A percentile compares a stretch with the other conserved stretches of the same genome.
phyloP scores from a whole-genome alignment of 2,888 invertebrate genomes.

The Torymus auratus region DNA sequence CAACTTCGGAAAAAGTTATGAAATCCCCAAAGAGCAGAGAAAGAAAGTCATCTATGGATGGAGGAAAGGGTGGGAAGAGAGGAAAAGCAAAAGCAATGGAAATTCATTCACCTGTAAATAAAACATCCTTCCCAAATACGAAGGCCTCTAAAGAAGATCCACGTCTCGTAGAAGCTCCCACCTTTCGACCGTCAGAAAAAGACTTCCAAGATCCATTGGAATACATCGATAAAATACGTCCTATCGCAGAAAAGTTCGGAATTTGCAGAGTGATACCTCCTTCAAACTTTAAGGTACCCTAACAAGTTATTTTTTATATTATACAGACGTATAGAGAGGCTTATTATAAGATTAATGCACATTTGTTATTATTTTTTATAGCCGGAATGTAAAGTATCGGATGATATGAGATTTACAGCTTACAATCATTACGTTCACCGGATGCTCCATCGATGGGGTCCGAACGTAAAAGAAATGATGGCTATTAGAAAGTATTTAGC shows the following conservation, averaged over 20 bases:
- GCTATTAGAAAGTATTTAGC: slow-evolving; percentile 90
- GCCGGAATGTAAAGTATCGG: slow-evolving; percentile 89
- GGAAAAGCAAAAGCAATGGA: slow-evolving; percentile 65
- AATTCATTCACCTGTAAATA: slow-evolving; percentile 65
- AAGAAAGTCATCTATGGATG: slow-evolving; percentile 38
- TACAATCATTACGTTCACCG: slow-evolving; percentile 94
- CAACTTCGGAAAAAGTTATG: slow-evolving; percentile 44
- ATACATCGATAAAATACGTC: slow-evolving; percentile 88
- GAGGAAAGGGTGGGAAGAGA: slow-evolving; percentile 20
- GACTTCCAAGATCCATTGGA: slow-evolving; percentile 91
- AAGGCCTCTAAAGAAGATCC: slow-evolving; percentile 71
- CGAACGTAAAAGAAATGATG: slow-evolving; percentile 89
- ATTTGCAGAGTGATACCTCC: slow-evolving; percentile 94
- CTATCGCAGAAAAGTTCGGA: slow-evolving; percentile 87
- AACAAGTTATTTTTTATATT: too few relatives aligned
- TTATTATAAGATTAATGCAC: too few relatives aligned
- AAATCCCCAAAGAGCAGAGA: slow-evolving; percentile 58
- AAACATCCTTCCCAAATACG: slow-evolving; percentile 67
- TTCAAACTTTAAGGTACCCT: slow-evolving; percentile 81
- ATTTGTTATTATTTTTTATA: slow-evolving; percentile 61
- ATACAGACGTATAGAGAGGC: too few relatives aligned
- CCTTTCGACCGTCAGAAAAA: slow-evolving; percentile 87
- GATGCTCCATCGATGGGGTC: slow-evolving; percentile 92
- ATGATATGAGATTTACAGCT: slow-evolving; percentile 91
- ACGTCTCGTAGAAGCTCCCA: slow-evolving; percentile 85